phyloP scores from a whole-genome alignment of 2,888 invertebrate genomes.

The Ypsolopha scabrella region DNA sequence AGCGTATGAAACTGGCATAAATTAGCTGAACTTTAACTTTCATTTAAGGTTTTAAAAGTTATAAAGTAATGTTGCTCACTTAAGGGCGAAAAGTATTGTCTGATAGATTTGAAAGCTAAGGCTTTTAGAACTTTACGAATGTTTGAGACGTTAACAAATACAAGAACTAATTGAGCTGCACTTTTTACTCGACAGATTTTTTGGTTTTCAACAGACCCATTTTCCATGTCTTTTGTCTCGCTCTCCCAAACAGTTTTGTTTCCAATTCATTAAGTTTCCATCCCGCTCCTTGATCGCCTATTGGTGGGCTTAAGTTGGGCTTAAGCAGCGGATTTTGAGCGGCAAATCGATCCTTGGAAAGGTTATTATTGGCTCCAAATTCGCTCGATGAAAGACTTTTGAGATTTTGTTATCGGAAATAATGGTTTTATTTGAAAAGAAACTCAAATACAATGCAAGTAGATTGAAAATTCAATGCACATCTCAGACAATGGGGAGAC shows the following conservation, averaged over 20 bases:
- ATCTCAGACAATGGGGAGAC: not conserved
- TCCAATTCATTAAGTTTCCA: conserved; percentile 59
- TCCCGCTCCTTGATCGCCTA: conserved; percentile 48
- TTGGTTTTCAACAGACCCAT: not conserved
- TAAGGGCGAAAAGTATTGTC: too few relatives aligned
- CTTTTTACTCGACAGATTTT: too few relatives aligned
- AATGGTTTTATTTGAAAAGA: not conserved
- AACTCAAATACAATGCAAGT: not conserved
- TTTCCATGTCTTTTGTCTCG: conserved; percentile 6
- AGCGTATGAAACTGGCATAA: too few relatives aligned
- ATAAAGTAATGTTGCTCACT: too few relatives aligned
- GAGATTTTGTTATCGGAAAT: conserved; percentile 6
- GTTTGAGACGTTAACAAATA: too few relatives aligned
- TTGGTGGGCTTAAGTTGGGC: conserved; percentile 37
- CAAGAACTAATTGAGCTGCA: too few relatives aligned
- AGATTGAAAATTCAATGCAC: not conserved
- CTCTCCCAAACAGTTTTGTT: conserved; percentile 49
- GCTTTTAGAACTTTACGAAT: too few relatives aligned
- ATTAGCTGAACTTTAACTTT: too few relatives aligned
- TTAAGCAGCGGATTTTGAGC: conserved; percentile 35
- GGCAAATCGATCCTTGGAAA: conserved; percentile 32
- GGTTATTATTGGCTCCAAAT: conserved; percentile 30
- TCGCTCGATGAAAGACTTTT: conserved; percentile 5
- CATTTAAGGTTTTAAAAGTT: too few relatives aligned
- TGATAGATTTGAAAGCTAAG: too few relatives aligned